Evolutionary conservation across 2,113 vertebrate genomes (phyloP), one percentile per base, ranked within the genome.

Genomic region (Pterocles gutturalis): DNA sequence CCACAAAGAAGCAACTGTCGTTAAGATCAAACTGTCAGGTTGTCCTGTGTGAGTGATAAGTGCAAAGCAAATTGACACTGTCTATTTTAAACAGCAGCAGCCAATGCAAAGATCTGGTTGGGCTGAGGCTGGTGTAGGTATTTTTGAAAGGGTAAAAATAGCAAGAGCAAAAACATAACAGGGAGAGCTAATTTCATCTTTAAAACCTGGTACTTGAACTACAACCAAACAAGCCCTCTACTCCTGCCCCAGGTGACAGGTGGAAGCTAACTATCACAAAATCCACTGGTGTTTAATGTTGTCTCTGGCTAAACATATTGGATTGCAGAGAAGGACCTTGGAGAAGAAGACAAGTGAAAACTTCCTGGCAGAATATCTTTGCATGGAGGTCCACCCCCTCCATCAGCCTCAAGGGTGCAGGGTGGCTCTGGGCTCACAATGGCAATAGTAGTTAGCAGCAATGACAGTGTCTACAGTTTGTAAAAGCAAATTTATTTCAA

Each of bases 371-470:
- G n/a, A 31, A 83, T 55, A 61, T 2, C 17, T 21, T 79, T 33
- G 12, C n/a, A 33, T 0, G 3, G 29, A 48, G 38, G 10, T 48
- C 90, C 33, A 60, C 6, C 3, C 1, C 2, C 22, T 89, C 26
- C n/a, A 7, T 57, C 38, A 45, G 17, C 34, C 49, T 70, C 0
- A 0, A 76, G 57, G 67, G 28, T 0, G 0, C 33, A 54, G 19
- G 5, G 21, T 29, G 29, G 13, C 19, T 92, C 22, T 55, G 81
- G 33, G 26, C 46, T 79, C 1, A 4, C 17, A 41, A 18, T 9
- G 87, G 20, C 14, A 34, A 19, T 9, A 28, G 29, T 26, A 58
- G 6, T 5, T 22, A 36, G 18, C 17, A 87, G 17, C 16, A 65
- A 21, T 43, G 69, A 36, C 58, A 75, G 29, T 4, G 4, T 53